Percentiles rank a stretch among this genome's conserved stretches.
Conservation (phyloP, 2,113 vertebrate genomes). For the Thalassoma bifasciatum region DNA sequence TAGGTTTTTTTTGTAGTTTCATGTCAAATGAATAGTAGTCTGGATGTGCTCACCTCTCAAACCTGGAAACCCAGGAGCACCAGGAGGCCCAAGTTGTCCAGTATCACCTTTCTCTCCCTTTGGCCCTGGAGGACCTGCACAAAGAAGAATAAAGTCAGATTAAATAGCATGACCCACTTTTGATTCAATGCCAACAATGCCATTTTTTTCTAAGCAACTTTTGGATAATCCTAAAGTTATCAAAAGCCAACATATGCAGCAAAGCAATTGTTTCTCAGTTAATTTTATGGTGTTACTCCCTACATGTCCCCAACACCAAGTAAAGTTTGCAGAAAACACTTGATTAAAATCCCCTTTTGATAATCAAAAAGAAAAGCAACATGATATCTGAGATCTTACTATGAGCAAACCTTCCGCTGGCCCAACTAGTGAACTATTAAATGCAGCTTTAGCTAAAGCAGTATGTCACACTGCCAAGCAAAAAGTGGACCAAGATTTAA, state of each 20-base stretch:
- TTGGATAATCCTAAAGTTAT: not conserved
- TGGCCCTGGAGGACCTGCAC: constrained; percentile 91
- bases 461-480: not conserved
- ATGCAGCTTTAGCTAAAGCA: not conserved
- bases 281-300: not conserved
- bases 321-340: not conserved
- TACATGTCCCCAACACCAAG: no score
- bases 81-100: constrained; percentile 87
- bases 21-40: not conserved
- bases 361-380: no score
- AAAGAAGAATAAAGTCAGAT: not conserved
- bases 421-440: not conserved
- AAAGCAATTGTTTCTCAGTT: not conserved
- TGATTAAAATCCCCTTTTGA: not conserved
- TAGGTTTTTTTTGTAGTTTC: no score
- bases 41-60: constrained; percentile 87
- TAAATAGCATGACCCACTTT: not conserved
- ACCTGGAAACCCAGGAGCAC: constrained; percentile 88
- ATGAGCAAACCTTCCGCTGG: not conserved
- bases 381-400: not conserved
- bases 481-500: not conserved
- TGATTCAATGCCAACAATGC: no score
- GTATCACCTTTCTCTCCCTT: constrained; percentile 92
- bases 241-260: not conserved
- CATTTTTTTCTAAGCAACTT: no score